Percentiles rank a stretch among this genome's conserved stretches.
Evolutionary conservation across 2,888 invertebrate genomes (phyloP).

Genomic region (Drosophila meridionalis): DNA sequence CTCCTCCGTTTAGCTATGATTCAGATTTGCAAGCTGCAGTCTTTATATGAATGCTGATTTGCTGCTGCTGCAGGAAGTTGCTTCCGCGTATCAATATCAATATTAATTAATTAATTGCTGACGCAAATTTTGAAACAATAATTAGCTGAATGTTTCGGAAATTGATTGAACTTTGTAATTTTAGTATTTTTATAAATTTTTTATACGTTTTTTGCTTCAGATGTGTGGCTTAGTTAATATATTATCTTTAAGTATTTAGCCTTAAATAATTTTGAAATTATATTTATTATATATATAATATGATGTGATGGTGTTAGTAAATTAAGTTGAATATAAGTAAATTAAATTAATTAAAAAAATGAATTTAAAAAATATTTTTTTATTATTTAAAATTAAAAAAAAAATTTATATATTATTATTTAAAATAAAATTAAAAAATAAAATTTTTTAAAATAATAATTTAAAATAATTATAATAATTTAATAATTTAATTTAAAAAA

Average conservation of each 20-base stretch:
- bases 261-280: background rate
- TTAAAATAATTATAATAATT: too few species aligned
- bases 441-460: too few species aligned
- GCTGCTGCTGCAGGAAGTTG: conserved; percentile 53
- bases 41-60: background rate
- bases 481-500: too few species aligned
- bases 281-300: background rate
- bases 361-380: too few species aligned
- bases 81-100: conserved; percentile 49
- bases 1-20: conserved; percentile 17
- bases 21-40: conserved; percentile 17
- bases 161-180: conserved; percentile 41
- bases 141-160: background rate
- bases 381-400: too few species aligned
- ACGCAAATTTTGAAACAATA: background rate
- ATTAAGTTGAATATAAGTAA: background rate
- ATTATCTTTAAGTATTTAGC: background rate
- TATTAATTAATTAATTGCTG: conserved; percentile 4
- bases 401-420: too few species aligned
- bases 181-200: background rate
- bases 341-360: too few species aligned
- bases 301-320: background rate
- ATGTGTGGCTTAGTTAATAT: too few species aligned
- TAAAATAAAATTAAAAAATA: too few species aligned
- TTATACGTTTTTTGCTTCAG: background rate